Conservation (phyloP, 2,113 vertebrate species). For the Rhabdornis inornatus region DNA sequence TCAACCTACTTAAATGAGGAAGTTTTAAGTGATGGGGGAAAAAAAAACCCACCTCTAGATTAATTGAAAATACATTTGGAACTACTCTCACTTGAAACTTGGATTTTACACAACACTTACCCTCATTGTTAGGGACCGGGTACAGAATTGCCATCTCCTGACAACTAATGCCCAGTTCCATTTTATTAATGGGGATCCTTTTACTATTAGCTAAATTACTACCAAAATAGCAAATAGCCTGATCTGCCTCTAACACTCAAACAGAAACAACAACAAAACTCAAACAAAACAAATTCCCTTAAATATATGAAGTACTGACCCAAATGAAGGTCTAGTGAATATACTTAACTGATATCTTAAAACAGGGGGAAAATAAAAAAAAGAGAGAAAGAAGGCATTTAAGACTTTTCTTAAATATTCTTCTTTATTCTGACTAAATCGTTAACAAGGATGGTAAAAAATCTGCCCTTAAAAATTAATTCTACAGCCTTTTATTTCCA, state of each 20-base stretch:
- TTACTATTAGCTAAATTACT: background rate
- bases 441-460: background rate
- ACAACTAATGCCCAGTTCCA: background rate
- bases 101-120: background rate
- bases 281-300: background rate
- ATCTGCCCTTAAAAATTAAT: background rate
- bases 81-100: background rate
- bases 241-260: background rate
- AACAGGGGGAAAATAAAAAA: background rate
- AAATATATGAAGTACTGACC: background rate
- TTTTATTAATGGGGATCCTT: background rate
- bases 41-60: background rate
- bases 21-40: background rate
- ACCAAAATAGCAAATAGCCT: background rate
- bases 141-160: background rate
- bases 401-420: background rate
- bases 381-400: background rate
- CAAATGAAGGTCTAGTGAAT: background rate
- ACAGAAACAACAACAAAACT: background rate
- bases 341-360: background rate
- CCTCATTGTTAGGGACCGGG: background rate
- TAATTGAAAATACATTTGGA: background rate
- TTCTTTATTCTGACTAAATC: background rate
- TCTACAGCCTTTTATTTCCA: background rate
- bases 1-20: background rate